Base-by-base conservation (phyloP, 2,888 invertebrate species). In the Cylloceria caligata region DNA sequence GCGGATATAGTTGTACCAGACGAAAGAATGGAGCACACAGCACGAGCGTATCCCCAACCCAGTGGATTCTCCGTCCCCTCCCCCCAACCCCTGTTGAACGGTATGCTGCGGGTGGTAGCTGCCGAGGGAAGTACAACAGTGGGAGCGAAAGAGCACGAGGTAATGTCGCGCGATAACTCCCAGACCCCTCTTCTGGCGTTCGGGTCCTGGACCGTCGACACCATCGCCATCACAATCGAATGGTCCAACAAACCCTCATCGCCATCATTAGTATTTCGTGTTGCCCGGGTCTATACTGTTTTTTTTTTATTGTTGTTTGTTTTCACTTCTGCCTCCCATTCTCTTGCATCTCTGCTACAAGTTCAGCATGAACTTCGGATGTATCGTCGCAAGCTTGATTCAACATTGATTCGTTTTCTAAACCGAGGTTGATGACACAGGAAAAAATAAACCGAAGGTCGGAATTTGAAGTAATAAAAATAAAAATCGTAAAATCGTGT, bases 151-250 rank as follows among this genome's bases (percentile, higher is more conserved):
- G 74, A 65, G 74, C 55, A 30, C 16, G 81, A 65, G 65, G 78
- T 71, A 82, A 82, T 75, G 71, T 82, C 74, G 55, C 65, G 65
- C 65, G 74, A 82, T 82, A 82, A 81, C 73, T 81, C 73, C 64
- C 64, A 21, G 64, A 69, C 7, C 36, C 60, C 71, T 65, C 74
- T 71, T 55, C 39, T 24, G 64, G 73, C 73, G 30, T 47, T 30
- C 45, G 36, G 27, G 3, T 49, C 68, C 49, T 74, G 65, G 64
- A 69, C 64, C 77, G 60, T 45, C 69, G 69, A 78, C 69, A 69
- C 77, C 68, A 74, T 74, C 69, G 42, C 64, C 81, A 71, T 78
- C 81, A 49, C 71, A 65, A 78, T 78, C 65, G 74, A 78, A 82
- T 74, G 52, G 64, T 47, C 42, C 49, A 52, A 60, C 74, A 65